phyloP scores from a whole-genome alignment of 2,113 vertebrate species.

The Silurus asotus region DNA sequence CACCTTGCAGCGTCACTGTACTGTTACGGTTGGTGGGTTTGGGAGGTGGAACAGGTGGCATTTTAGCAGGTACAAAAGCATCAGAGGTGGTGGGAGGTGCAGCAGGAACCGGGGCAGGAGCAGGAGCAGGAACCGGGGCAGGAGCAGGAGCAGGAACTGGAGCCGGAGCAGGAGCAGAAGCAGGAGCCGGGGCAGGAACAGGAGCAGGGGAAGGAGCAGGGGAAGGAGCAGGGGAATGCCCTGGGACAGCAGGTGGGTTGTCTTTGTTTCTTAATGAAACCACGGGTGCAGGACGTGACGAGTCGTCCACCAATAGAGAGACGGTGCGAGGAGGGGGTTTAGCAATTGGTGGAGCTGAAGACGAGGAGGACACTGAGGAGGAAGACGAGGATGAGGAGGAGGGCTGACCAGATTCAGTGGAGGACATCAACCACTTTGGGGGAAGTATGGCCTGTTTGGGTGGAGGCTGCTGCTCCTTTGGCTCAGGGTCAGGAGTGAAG shows the following conservation, averaged over 20 bases:
- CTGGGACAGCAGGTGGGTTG: background rate
- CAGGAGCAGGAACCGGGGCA: background rate
- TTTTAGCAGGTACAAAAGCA: constrained; percentile 74
- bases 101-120: background rate
- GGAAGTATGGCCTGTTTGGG: constrained; percentile 82
- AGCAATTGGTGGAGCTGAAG: constrained; percentile 56
- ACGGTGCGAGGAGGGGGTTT: constrained; percentile 70
- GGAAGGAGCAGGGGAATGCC: constrained; percentile 43
- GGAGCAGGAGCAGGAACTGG: constrained; percentile 44
- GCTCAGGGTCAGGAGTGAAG: constrained; percentile 66
- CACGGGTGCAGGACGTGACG: background rate
- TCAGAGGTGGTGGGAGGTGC: constrained; percentile 48
- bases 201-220: background rate
- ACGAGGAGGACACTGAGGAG: constrained; percentile 58
- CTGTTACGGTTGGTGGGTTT: constrained; percentile 91
- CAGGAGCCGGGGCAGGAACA: no score
- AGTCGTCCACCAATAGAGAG: constrained; percentile 62
- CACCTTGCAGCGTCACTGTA: constrained; percentile 81
- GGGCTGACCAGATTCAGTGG: constrained; percentile 60
- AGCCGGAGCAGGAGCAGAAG: background rate
- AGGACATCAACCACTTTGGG: constrained; percentile 76
- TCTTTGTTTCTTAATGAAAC: background rate
- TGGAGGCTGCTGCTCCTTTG: constrained; percentile 57
- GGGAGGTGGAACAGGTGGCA: constrained; percentile 88
- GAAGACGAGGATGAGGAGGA: constrained; percentile 52